A percentile compares a stretch with the other conserved stretches of the same genome.
Conservation (phyloP, 92 coral and sea anemone species). For the Palythoa caribaeorum region DNA sequence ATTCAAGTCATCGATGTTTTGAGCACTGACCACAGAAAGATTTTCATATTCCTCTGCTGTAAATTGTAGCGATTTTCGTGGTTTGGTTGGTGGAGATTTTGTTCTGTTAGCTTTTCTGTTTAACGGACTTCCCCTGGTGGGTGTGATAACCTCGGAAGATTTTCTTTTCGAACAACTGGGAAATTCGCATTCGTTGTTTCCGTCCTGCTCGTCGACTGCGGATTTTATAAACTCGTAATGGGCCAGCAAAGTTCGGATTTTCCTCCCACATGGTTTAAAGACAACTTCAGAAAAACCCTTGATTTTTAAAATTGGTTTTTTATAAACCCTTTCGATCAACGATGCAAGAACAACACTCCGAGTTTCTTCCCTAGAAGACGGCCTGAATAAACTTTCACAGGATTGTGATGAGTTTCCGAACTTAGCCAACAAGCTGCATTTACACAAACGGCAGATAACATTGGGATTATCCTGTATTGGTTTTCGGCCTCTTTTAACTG, state of each 20-base stretch:
- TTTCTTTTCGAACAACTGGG: no score
- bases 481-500: not conserved
- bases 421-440: not conserved
- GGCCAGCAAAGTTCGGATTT: not conserved
- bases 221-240: not conserved
- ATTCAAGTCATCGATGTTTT: not conserved
- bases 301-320: no score
- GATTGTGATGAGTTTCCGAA: not conserved
- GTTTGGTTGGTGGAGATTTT: conserved; percentile 3
- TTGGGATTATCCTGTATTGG: not conserved
- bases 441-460: not conserved
- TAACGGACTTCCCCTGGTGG: no score
- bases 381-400: not conserved
- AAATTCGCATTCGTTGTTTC: not conserved
- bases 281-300: not conserved
- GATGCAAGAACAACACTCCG: not conserved
- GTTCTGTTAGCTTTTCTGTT: not conserved
- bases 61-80: not conserved
- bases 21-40: conserved; percentile 2
- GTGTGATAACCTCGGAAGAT: no score
- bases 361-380: not conserved
- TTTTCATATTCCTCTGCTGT: not conserved
- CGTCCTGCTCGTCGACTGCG: not conserved
- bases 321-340: not conserved
- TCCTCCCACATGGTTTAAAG: not conserved